Evolutionary conservation across 2,113 vertebrate species (phyloP), one percentile per base, ranked within the genome.

Genomic region (Bujurquina vittata): DNA sequence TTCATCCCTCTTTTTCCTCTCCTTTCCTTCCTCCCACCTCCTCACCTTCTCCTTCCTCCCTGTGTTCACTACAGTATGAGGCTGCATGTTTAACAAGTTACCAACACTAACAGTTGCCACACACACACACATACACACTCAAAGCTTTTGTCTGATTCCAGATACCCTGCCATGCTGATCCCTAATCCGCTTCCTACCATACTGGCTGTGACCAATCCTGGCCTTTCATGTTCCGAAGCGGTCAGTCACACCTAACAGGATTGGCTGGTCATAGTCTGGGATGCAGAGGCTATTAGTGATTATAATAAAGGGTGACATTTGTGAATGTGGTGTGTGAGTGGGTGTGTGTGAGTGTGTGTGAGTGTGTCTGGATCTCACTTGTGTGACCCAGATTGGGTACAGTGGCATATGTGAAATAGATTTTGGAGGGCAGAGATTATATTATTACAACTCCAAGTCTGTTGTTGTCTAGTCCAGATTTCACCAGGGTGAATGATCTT

Each of bases 181-280:
- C 84, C 20, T 95, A 95, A 95, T 94, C 94, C 86, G 74, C 88
- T 84, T 88, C 93, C 89, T 81, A 43, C 91, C 87, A 90, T 83
- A 81, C 87, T 69, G 40, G 80, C 93, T 86, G 89, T 93, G 91
- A 94, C 94, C 92, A 95, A 93, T 93, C 91, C 22, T 1, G 20
- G 72, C 67, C 90, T 93, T 93, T 94, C 84, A 93, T 93, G 90
- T 90, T 88, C 4, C 2, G 23, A 80, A 81, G 79, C 87, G 77
- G 89, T 79, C 87, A 90, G 93, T 92, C 88, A 94, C 89, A 84
- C 79, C 76, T 93, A 94, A 95, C 88, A 69, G 83, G 92, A 94
- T 94, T 94, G 94, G 94, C 88, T 65, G 84, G 76, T 88, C 43
- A 54, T 80, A 82, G 88, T 87, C 89, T 40, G 79, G 83, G 85